Percentiles rank a stretch among this genome's conserved stretches.
phyloP scores from a whole-genome alignment of 2,113 vertebrate species.

The Nematolebias whitei region DNA sequence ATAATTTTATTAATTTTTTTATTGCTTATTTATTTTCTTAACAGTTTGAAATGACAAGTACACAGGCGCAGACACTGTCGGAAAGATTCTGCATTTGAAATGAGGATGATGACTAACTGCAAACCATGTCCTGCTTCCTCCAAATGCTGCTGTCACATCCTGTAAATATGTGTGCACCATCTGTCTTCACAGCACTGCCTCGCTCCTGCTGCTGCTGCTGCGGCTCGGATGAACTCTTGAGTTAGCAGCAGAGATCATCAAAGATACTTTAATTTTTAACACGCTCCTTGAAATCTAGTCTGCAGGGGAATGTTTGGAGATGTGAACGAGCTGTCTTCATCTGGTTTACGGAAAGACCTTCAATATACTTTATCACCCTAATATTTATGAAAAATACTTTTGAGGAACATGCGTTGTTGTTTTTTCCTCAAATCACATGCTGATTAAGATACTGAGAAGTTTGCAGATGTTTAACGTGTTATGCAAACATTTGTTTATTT shows the following conservation, averaged over 20 bases:
- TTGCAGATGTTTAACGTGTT: not conserved
- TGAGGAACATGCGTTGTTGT: not conserved
- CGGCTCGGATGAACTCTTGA: conserved; percentile 25
- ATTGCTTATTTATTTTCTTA: conserved; percentile 24
- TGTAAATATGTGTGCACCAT: conserved; percentile 59
- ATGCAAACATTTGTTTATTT: not conserved
- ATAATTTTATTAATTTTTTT: not conserved
- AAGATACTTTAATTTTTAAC: conserved; percentile 24
- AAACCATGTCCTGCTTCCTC: conserved; percentile 45
- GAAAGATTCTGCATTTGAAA: conserved; percentile 37
- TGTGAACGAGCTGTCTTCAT: not conserved
- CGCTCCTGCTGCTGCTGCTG: conserved; percentile 19
- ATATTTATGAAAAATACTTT: too few species aligned
- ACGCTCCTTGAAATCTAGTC: not conserved
- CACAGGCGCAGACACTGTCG: conserved; percentile 5
- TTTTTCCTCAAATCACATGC: not conserved
- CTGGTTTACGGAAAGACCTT: not conserved
- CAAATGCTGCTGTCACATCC: conserved; percentile 64
- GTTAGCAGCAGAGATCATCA: conserved; percentile 23
- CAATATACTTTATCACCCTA: too few species aligned
- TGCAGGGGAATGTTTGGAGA: not conserved
- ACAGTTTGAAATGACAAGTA: conserved; percentile 22
- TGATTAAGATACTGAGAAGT: not conserved
- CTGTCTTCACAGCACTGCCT: conserved; percentile 58
- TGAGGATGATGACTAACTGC: conserved; percentile 58